These are phyloP conservation scores for Drosophila birchii DNA, from an alignment of 2,888 invertebrate genomes.

Conservation along the genomic window DNA sequence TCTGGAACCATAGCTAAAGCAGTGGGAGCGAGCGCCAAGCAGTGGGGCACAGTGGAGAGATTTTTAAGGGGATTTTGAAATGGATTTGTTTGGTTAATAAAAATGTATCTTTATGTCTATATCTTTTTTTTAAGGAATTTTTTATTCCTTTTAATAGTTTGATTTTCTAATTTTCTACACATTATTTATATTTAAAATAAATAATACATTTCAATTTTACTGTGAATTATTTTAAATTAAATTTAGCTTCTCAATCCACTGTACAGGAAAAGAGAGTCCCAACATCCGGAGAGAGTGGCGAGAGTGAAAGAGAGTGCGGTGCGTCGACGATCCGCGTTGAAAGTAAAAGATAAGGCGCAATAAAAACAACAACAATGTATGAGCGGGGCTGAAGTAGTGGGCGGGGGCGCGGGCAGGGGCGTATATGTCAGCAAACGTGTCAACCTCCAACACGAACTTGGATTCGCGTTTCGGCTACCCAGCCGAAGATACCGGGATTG, in stretches of 20 bases:
- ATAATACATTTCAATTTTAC: too few relatives aligned
- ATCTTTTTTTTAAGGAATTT: not conserved
- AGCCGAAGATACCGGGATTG: constrained; percentile 31
- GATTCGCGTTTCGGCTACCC: constrained; percentile 36
- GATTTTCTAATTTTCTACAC: too few relatives aligned
- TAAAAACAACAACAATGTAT: constrained; percentile 64
- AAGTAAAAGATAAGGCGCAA: constrained; percentile 78
- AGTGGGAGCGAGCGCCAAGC: constrained; percentile 35
- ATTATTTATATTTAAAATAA: too few relatives aligned
- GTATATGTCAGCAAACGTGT: constrained; percentile 65
- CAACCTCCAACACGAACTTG: constrained; percentile 55
- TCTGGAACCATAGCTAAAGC: constrained; percentile 43
- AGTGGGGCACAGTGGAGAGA: constrained; percentile 23
- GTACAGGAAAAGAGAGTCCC: constrained; percentile 11
- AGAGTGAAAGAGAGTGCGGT: constrained; percentile 46
- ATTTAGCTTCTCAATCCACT: not conserved
- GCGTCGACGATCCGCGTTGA: constrained; percentile 62
- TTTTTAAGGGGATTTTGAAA: not conserved
- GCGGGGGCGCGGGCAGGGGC: not conserved
- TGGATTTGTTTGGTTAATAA: not conserved
- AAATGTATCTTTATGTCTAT: not conserved
- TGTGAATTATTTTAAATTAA: not conserved
- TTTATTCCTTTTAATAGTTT: not conserved
- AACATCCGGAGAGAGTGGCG: constrained; percentile 19
- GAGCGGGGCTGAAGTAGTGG: not conserved